Conservation (phyloP, 2,113 vertebrate species). For the Peromyscus maniculatus region DNA sequence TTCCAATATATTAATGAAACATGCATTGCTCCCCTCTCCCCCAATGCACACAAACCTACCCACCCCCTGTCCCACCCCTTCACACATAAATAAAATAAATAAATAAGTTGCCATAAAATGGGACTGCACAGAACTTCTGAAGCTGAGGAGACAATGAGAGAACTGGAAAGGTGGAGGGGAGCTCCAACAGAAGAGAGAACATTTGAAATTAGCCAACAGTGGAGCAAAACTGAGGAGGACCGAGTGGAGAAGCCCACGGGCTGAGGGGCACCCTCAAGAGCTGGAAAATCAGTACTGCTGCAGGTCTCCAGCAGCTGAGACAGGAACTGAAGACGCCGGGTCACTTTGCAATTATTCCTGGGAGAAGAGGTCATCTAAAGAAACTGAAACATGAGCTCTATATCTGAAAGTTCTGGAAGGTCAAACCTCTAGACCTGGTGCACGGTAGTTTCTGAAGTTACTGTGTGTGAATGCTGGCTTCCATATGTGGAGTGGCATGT, state of each 20-base stretch:
- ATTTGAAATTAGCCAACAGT: background rate
- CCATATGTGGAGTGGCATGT: background rate
- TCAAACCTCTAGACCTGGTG: background rate
- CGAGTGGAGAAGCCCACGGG: background rate
- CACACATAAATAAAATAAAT: background rate
- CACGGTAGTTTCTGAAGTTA: constrained; percentile 17
- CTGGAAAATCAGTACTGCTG: background rate
- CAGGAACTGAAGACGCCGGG: background rate
- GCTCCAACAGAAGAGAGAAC: background rate
- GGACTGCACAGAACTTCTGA: background rate
- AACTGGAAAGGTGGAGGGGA: background rate
- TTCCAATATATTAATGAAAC: too few species aligned
- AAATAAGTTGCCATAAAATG: background rate
- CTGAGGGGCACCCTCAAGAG: background rate
- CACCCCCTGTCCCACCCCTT: background rate
- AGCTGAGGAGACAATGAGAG: background rate
- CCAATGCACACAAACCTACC: background rate
- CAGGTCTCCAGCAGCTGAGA: background rate
- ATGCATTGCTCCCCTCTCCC: background rate
- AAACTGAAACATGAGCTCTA: background rate
- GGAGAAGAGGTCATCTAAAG: background rate
- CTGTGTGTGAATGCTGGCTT: background rate
- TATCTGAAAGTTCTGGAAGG: background rate
- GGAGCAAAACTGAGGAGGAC: background rate
- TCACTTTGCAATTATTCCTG: constrained; percentile 28